Base-by-base conservation (phyloP, 2,888 invertebrate genomes). In the Diadromus collaris region DNA sequence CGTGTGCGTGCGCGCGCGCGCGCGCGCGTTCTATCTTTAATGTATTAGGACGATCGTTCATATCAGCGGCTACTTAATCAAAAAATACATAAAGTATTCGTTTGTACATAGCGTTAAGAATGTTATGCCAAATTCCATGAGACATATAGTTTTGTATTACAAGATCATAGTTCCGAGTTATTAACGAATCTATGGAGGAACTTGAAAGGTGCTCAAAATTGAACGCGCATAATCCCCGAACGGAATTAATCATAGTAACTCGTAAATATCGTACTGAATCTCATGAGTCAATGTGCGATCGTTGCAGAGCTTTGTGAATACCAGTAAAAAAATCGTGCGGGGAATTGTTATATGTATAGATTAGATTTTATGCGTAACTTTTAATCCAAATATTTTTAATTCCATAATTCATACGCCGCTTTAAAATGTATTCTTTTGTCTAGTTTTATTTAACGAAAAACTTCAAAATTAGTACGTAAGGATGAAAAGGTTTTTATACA, bases 11-110 rank as follows among this genome's bases (percentile, higher is more conserved):
- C n/a, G n/a, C n/a, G n/a, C n/a, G n/a, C n/a, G n/a, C n/a, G n/a
- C n/a, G n/a, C n/a, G n/a, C n/a, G n/a, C n/a, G n/a, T n/a, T 84
- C 82, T 82, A 82, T 76, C 58, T 76, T 75, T 68, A 71, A 54
- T 64, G 58, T 67, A 68, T 61, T 61, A 58, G 68, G 80, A 72
- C 51, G 65, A 65, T 41, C 65, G 54, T 70, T 71, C 48, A 65
- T 67, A 46, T 80, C 71, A 70, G 71, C 48, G 46, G 67, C 68
- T 72, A 76, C 65, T 80, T 58, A 73, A 79, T 61, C 46, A 41
- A 74, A 74, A 72, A 76, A 60, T 68, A 67, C 19, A 63, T 2
- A 54, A 68, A 74, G 70, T 74, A 73, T 79, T 76, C 73, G 51
- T 73, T 80, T 68, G 74, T 79, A 78, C 71, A 58, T 56, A 77